These are phyloP conservation scores for Torymus auratus DNA, from an alignment of 2,888 invertebrate genomes.

Conservation along the genomic window DNA sequence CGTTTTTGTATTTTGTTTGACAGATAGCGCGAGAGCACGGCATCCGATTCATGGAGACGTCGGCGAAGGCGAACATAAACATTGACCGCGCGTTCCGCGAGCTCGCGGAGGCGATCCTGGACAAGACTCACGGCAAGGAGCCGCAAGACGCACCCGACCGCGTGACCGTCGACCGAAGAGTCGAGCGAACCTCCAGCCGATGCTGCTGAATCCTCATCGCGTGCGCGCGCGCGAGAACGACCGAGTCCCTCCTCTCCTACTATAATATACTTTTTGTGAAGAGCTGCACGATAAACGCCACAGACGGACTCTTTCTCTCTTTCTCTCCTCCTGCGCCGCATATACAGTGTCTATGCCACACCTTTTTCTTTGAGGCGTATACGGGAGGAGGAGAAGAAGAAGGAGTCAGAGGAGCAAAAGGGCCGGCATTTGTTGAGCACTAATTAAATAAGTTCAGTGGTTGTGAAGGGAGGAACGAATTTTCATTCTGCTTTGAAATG, in stretches of 20 bases:
- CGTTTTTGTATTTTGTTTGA: slow-evolving; percentile 59
- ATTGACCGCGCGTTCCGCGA: slow-evolving; percentile 97
- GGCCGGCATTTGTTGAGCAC: slow-evolving; percentile 1
- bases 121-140: slow-evolving; percentile 91
- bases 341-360: too few relatives aligned
- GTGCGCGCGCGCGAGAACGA: neutral
- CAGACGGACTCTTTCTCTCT: slow-evolving; percentile 18
- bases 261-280: slow-evolving; percentile 2
- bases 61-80: slow-evolving; percentile 97
- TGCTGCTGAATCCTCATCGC: slow-evolving; percentile 77
- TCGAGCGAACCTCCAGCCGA: slow-evolving; percentile 81
- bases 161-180: slow-evolving; percentile 86
- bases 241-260: neutral
- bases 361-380: too few relatives aligned
- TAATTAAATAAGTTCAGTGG: slow-evolving; percentile 44
- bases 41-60: slow-evolving; percentile 98
- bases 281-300: slow-evolving; percentile 36
- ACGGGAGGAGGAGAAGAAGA: too few relatives aligned
- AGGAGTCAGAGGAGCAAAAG: slow-evolving; percentile 1
- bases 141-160: slow-evolving; percentile 86
- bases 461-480: slow-evolving; percentile 18
- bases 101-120: slow-evolving; percentile 95
- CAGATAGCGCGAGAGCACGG: slow-evolving; percentile 97
- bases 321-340: slow-evolving; percentile 2
- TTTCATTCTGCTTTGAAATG: slow-evolving; percentile 3